Base-by-base conservation (phyloP, 2,888 invertebrate species). In the Apamea monoglypha region DNA sequence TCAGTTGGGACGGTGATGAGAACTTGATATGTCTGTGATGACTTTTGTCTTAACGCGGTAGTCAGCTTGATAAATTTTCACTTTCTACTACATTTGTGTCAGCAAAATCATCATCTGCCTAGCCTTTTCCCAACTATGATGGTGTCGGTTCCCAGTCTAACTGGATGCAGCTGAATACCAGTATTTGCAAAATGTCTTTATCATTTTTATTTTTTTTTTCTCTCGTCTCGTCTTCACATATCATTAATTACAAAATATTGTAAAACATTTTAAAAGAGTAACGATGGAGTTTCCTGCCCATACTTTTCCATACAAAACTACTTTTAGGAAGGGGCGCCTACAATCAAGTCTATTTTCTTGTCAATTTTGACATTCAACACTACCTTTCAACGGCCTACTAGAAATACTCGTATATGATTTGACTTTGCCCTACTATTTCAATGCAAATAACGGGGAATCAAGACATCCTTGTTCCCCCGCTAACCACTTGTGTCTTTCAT, bases 21-120 rank as follows among this genome's bases (percentile, higher is more conserved):
- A 79, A 74, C 8, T 53, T 32, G 66, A 32, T n/a, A 64, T 47
- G 29, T 29, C 29, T n/a, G 18, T 66, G 69, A 83, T 83, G 40
- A 3, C 36, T 50, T 50, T 6, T 59, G 32, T 66, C 21, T 16
- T 75, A 18, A 40, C 50, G 36, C 29, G 16, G n/a, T 29, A 44
- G 18, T n/a, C 12, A 14, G 32, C 0, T 67, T 50, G 6, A 80
- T 66, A 18, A 32, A 50, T 7, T 0, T 32, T 32, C 1, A 32
- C 59, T 76, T 47, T 66, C 70, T 53, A 63, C 8, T 32, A 25
- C 32, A 56, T 56, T 44, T 32, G 32, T 25, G 18, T 44, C 4
- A 32, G 36, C 14, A 32, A 50, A 0, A 50, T 50, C 36, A 36
- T 3, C 36, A 36, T 36, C 36, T 36, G 36, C 36, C 36, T 36